These are phyloP conservation scores for Brachynemurus nebulosus DNA, from an alignment of 2,888 invertebrate species.

Conservation along the genomic window DNA sequence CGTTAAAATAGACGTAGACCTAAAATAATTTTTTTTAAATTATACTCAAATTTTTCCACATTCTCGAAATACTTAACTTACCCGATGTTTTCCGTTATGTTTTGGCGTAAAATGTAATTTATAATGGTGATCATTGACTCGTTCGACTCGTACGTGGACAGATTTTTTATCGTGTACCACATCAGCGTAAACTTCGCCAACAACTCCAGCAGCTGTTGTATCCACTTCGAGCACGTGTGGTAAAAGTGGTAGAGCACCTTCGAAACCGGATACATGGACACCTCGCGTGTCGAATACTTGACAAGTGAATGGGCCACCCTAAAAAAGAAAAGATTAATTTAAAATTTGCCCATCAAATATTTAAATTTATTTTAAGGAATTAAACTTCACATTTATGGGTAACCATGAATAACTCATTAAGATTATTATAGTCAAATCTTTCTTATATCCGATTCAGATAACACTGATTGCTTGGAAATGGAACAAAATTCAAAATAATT, in stretches of 20 bases:
- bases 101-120: slow-evolving; percentile 67
- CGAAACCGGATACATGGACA: slow-evolving; percentile 66
- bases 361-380: no score
- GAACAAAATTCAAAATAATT: no score
- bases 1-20: slow-evolving; percentile 89
- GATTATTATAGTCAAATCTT: no score
- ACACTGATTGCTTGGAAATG: no score
- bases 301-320: slow-evolving; percentile 95
- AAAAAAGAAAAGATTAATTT: no score
- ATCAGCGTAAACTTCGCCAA: slow-evolving; percentile 77
- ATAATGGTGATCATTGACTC: slow-evolving; percentile 50
- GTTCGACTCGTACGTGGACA: slow-evolving; percentile 67
- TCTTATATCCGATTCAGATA: no score
- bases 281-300: slow-evolving; percentile 90
- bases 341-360: no score
- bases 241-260: slow-evolving; percentile 71
- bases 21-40: slow-evolving; percentile 28
- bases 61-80: slow-evolving; percentile 24
- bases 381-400: no score
- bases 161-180: slow-evolving; percentile 82
- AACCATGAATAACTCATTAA: no score
- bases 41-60: no score
- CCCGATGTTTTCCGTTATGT: slow-evolving; percentile 64
- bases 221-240: slow-evolving; percentile 72
- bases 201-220: slow-evolving; percentile 62